These are phyloP conservation scores for Trachelus troglodyta DNA, from an alignment of 2,888 invertebrate genomes.

Conservation along the genomic window DNA sequence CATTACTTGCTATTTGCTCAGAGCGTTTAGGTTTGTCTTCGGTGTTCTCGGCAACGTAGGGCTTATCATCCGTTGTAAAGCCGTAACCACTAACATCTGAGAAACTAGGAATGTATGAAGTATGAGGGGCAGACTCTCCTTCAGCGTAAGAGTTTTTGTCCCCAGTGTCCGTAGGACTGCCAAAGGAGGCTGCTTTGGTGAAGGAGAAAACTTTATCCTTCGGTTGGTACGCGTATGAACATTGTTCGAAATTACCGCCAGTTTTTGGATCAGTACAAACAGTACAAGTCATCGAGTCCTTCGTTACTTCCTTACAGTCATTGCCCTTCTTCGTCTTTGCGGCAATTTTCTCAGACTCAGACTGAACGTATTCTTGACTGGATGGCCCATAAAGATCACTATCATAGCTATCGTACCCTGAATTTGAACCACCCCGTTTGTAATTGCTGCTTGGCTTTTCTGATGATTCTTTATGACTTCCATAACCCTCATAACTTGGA, in stretches of 20 bases:
- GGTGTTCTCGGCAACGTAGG: slow-evolving; percentile 9
- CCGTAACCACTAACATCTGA: not conserved
- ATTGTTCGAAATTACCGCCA: slow-evolving; percentile 82
- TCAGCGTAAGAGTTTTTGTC: not conserved
- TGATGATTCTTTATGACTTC: not conserved
- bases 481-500: slow-evolving; percentile 6
- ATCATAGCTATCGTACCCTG: slow-evolving; percentile 1
- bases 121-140: not conserved
- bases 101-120: not conserved
- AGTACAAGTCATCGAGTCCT: slow-evolving; percentile 77
- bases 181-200: slow-evolving; percentile 51
- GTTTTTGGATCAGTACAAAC: slow-evolving; percentile 81
- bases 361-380: slow-evolving; percentile 65
- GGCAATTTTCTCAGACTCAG: slow-evolving; percentile 73
- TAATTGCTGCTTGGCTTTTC: not conserved
- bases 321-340: slow-evolving; percentile 72
- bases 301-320: slow-evolving; percentile 75
- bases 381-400: slow-evolving; percentile 16
- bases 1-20: not conserved
- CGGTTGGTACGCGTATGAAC: slow-evolving; percentile 81
- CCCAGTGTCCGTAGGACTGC: slow-evolving; percentile 38
- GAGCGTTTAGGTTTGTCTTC: not conserved
- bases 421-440: slow-evolving; percentile 12
- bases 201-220: slow-evolving; percentile 72
- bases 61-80: slow-evolving; percentile 10